Conservation (phyloP, 23 tunicate genomes). For the Diplosoma virens region DNA sequence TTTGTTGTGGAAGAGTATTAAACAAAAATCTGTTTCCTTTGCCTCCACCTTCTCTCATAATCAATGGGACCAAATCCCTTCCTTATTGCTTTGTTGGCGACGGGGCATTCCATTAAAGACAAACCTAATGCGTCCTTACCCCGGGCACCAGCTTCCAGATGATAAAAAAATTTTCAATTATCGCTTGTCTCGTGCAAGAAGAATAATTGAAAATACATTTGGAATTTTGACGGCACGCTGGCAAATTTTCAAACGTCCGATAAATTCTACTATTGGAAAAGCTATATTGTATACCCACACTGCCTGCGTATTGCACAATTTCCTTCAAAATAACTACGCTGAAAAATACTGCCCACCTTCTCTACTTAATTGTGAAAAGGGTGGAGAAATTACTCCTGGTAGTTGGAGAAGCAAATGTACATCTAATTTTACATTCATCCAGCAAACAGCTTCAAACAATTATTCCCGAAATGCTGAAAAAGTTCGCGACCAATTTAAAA, state of each 20-base stretch:
- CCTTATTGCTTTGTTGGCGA: constrained; percentile 9
- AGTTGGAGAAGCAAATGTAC: not conserved
- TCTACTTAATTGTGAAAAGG: not conserved
- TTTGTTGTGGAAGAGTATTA: not conserved
- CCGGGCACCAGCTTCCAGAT: constrained; percentile 5
- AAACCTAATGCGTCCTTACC: constrained; percentile 33
- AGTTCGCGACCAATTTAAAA: too few relatives aligned
- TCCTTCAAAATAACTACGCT: not conserved
- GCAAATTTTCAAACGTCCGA: not conserved
- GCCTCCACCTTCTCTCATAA: constrained; percentile 2
- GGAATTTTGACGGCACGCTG: constrained; percentile 1
- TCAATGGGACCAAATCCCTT: not conserved
- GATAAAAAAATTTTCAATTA: constrained; percentile 21
- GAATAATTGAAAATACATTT: constrained; percentile 13
- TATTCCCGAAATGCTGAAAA: too few relatives aligned
- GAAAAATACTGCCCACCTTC: not conserved
- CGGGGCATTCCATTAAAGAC: not conserved
- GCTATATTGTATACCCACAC: not conserved
- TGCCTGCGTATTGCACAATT: not conserved
- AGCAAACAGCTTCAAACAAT: not conserved
- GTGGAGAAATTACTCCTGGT: not conserved
- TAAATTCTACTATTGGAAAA: not conserved
- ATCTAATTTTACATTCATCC: not conserved
- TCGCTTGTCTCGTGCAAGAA: constrained; percentile 14
- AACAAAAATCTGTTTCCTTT: not conserved